These are phyloP conservation scores for Crocodylus rhombifer DNA, from an alignment of 2,797 vertebrate species.

Conservation along the genomic window DNA sequence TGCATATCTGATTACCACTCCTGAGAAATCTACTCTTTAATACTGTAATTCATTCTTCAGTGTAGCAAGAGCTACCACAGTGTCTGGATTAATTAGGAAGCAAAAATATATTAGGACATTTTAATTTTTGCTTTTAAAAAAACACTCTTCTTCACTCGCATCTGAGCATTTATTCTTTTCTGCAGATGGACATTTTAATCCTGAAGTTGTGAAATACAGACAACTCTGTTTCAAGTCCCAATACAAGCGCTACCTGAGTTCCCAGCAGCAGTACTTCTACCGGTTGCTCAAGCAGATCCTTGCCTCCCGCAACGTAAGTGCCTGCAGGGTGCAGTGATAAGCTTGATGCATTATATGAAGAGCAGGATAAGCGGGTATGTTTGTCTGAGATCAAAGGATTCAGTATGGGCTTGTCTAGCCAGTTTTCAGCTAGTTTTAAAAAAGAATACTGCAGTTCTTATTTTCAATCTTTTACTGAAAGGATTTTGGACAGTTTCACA, in stretches of 20 bases:
- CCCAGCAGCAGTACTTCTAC: conserved; percentile 96
- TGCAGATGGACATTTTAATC: conserved; percentile 95
- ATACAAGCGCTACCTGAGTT: conserved; percentile 90
- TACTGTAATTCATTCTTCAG: accelerated
- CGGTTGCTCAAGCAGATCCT: conserved; percentile 95
- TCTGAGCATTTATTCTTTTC: background rate
- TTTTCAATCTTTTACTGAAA: background rate
- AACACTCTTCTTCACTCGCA: background rate
- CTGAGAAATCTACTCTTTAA: background rate
- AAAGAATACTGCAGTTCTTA: background rate
- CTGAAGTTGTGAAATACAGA: conserved; percentile 96
- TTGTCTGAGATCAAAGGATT: background rate
- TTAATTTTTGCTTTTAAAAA: accelerated
- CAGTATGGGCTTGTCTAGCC: background rate
- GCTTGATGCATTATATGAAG: background rate
- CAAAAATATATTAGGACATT: background rate
- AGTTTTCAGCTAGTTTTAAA: background rate
- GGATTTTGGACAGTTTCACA: accelerated
- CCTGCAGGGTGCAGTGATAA: accelerated
- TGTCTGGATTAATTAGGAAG: background rate
- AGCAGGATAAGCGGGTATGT: background rate
- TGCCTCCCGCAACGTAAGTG: conserved; percentile 92
- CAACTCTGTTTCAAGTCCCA: conserved; percentile 95
- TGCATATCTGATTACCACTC: background rate
- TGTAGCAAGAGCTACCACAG: background rate